phyloP scores from a whole-genome alignment of 1,140 invertebrate genomes.

The Lepidurus arcticus region DNA sequence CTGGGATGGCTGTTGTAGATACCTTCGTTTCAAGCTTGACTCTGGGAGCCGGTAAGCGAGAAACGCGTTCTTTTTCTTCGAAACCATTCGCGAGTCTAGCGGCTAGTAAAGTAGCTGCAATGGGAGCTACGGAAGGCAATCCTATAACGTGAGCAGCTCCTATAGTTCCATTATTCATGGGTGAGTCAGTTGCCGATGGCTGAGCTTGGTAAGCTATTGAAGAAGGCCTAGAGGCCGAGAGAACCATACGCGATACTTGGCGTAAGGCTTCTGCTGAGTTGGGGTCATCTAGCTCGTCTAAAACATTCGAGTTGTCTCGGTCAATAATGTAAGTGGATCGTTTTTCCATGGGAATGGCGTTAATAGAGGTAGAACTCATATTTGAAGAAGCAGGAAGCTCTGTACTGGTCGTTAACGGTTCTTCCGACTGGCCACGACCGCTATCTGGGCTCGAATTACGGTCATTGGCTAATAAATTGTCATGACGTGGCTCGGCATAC shows the following conservation, averaged over 20 bases:
- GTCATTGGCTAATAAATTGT: neutral
- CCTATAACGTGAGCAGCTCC: slow-evolving; percentile 31
- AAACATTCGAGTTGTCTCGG: neutral
- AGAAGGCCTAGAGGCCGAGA: neutral
- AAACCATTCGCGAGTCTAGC: neutral
- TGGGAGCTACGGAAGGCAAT: slow-evolving; percentile 19
- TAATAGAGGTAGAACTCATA: slow-evolving; percentile 21
- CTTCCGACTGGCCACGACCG: slow-evolving; percentile 29
- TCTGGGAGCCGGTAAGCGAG: slow-evolving; percentile 30
- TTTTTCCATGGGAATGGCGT: neutral
- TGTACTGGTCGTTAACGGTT: slow-evolving; percentile 26
- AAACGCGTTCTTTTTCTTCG: neutral
- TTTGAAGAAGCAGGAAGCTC: slow-evolving; percentile 11
- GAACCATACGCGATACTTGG: slow-evolving; percentile 16
- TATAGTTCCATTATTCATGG: neutral
- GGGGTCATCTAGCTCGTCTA: slow-evolving; percentile 26
- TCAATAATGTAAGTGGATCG: slow-evolving; percentile 23
- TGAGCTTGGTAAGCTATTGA: slow-evolving; percentile 14
- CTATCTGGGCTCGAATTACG: slow-evolving; percentile 29
- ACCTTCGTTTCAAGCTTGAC: slow-evolving; percentile 16
- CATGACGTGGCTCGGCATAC: neutral
- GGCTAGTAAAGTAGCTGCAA: neutral
- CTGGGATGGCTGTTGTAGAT: neutral
- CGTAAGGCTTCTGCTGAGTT: slow-evolving; percentile 28
- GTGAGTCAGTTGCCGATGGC: neutral